Evolutionary conservation across 2,113 vertebrate species (phyloP).

Genomic region (Planiliza haematocheilus): DNA sequence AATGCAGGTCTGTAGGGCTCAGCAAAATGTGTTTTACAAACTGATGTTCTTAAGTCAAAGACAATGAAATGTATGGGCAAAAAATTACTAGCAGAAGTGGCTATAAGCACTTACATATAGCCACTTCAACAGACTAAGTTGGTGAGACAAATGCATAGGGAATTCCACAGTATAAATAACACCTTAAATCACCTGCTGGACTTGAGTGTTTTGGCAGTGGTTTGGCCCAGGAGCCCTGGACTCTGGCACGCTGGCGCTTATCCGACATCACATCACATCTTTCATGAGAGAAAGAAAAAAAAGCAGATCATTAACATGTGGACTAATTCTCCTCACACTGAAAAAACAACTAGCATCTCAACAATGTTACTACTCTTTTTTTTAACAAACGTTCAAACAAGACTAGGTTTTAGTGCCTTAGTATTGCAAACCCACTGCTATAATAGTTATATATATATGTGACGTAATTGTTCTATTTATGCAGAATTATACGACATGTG

Average conservation of each 20-base stretch:
- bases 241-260: constrained; percentile 86
- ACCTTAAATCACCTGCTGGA: constrained; percentile 74
- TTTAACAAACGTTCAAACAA: too few species aligned
- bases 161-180: not conserved
- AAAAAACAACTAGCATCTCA: not conserved
- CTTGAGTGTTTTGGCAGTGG: constrained; percentile 68
- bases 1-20: not conserved
- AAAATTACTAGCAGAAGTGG: too few species aligned
- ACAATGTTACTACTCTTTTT: too few species aligned
- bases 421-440: too few species aligned
- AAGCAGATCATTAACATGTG: not conserved
- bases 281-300: not conserved
- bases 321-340: not conserved
- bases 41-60: not conserved
- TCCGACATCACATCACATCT: constrained; percentile 84
- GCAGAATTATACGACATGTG: too few species aligned
- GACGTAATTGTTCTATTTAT: too few species aligned
- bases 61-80: too few species aligned
- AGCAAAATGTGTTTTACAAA: not conserved
- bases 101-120: too few species aligned
- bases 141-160: not conserved
- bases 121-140: not conserved
- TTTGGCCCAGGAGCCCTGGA: constrained; percentile 94
- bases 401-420: too few species aligned
- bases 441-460: too few species aligned